Conservation (phyloP, 2,888 invertebrate species). For the Protula sp. region DNA sequence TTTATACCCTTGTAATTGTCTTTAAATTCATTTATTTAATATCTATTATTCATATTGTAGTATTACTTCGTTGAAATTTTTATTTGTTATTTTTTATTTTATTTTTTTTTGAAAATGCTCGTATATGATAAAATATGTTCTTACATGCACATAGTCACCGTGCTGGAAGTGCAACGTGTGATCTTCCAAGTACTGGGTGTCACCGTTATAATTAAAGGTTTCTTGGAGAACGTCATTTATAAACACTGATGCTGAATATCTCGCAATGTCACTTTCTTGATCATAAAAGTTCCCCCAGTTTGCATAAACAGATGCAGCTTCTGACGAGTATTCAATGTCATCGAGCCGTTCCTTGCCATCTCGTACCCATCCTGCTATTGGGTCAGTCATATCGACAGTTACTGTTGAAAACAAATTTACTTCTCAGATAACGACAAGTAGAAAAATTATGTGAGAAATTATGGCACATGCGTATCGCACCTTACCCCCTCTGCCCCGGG, state of each 20-base stretch:
- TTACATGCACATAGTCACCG: slow-evolving; percentile 16
- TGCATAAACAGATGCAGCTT: neutral
- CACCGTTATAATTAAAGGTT: neutral
- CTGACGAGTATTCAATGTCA: slow-evolving; percentile 11
- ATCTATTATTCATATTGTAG: too few relatives aligned
- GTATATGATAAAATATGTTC: too few relatives aligned
- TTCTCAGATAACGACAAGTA: too few relatives aligned
- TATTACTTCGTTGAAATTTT: too few relatives aligned
- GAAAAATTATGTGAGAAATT: too few relatives aligned
- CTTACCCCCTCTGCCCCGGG: too few relatives aligned
- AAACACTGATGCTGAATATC: neutral
- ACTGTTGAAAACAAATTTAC: slow-evolving; percentile 21
- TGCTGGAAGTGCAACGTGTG: slow-evolving; percentile 22
- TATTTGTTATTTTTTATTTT: too few relatives aligned
- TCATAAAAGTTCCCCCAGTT: neutral
- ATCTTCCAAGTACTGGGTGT: slow-evolving; percentile 8
- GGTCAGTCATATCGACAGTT: slow-evolving; percentile 26
- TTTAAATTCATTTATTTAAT: too few relatives aligned
- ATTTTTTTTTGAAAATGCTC: too few relatives aligned
- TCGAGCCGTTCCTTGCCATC: slow-evolving; percentile 17
- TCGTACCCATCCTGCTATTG: slow-evolving; percentile 19
- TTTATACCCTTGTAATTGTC: too few relatives aligned
- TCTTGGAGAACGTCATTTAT: neutral
- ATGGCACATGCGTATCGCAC: too few relatives aligned
- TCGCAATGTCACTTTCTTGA: neutral